Evolutionary conservation across 2,888 invertebrate species (phyloP).

Genomic region (Drosophila colorata): DNA sequence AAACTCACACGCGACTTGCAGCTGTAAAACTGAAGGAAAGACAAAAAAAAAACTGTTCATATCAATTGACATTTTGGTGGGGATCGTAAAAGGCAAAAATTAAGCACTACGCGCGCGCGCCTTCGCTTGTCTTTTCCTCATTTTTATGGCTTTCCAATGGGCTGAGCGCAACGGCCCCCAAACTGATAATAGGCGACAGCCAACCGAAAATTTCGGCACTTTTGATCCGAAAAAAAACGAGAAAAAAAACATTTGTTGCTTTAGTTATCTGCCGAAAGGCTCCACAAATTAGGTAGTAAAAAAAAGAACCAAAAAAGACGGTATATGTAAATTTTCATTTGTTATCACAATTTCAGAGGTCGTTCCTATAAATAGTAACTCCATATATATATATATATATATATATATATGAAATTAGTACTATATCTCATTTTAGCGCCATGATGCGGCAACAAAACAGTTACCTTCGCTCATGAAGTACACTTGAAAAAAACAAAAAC

Average conservation of each 20-base stretch:
- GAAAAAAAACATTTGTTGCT: not conserved
- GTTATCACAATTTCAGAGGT: conserved; percentile 38
- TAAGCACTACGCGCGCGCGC: conserved; percentile 49
- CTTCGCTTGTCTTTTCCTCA: conserved; percentile 23
- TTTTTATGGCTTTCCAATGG: conserved; percentile 68
- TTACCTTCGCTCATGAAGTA: conserved; percentile 43
- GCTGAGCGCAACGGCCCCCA: not conserved
- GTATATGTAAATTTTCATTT: conserved; percentile 46
- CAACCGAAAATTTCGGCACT: conserved; percentile 42
- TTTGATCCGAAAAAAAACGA: conserved; percentile 31
- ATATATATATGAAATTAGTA: conserved; percentile 11
- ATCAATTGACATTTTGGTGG: conserved; percentile 78
- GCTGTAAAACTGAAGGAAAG: conserved; percentile 67
- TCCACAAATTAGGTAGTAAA: conserved; percentile 41
- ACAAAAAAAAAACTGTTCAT: conserved; percentile 57
- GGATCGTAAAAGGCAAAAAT: conserved; percentile 76
- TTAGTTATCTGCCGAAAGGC: conserved; percentile 11
- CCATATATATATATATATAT: not conserved
- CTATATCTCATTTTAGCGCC: conserved; percentile 45
- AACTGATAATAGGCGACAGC: conserved; percentile 39
- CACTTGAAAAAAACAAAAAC: conserved; percentile 48
- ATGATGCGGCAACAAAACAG: conserved; percentile 61
- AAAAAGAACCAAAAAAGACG: not conserved
- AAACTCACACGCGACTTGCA: conserved; percentile 71
- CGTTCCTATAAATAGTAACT: conserved; percentile 41